Evolutionary conservation across 2,888 invertebrate species (phyloP).

Genomic region (Harpalus rufipes): DNA sequence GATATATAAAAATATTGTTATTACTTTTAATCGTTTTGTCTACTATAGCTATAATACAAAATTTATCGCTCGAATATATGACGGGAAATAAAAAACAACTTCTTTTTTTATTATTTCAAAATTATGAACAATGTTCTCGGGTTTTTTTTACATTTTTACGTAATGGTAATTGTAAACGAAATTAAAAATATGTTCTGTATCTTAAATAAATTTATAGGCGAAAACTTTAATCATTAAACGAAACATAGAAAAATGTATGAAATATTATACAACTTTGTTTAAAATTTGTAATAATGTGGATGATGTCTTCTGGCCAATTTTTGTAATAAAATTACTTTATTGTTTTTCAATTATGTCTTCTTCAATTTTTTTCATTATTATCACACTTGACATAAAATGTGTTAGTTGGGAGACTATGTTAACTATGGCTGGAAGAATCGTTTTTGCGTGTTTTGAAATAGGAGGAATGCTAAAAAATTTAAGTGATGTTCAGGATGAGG

Average conservation of each 20-base stretch:
- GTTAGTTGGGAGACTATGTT: background rate
- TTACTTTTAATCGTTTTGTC: background rate
- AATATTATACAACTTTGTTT: background rate
- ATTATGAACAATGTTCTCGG: background rate
- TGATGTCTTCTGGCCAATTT: background rate
- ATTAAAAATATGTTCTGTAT: background rate
- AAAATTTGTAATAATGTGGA: conserved; percentile 1
- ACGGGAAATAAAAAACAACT: background rate
- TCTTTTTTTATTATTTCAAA: background rate
- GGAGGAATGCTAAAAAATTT: too few species aligned
- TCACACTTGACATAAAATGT: background rate
- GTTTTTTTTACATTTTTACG: background rate
- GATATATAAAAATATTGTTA: background rate
- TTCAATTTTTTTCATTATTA: conserved; percentile 4
- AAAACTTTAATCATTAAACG: background rate
- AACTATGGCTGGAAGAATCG: background rate
- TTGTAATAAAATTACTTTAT: background rate
- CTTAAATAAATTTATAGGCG: background rate
- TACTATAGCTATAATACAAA: background rate
- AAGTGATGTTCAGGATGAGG: too few species aligned
- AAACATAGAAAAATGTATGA: conserved; percentile 1
- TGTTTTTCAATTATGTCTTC: background rate
- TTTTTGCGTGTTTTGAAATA: too few species aligned
- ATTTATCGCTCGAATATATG: background rate
- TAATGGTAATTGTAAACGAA: conserved; percentile 10